These are phyloP conservation scores for Archilochus colubris DNA, from an alignment of 2,113 vertebrate genomes.

Conservation along the genomic window DNA sequence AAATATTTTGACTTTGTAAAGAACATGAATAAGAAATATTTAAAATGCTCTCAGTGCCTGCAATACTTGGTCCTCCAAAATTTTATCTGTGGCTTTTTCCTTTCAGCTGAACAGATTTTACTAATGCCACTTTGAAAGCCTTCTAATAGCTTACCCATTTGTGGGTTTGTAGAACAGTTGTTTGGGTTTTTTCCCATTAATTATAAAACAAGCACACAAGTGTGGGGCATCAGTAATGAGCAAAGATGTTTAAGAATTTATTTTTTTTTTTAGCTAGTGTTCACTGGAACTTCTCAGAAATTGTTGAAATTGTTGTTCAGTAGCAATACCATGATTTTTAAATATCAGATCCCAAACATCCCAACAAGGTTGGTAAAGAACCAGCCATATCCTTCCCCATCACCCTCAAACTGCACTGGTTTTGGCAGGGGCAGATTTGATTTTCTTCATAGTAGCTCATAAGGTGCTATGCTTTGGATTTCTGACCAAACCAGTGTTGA, in stretches of 20 bases:
- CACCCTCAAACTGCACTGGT: not conserved
- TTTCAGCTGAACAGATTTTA: not conserved
- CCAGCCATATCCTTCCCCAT: not conserved
- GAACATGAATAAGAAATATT: not conserved
- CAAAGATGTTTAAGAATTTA: not conserved
- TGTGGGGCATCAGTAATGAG: not conserved
- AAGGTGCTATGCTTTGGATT: not conserved
- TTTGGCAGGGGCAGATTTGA: not conserved
- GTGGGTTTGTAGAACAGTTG: not conserved
- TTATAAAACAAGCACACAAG: not conserved
- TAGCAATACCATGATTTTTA: not conserved
- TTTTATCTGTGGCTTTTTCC: rapidly evolving
- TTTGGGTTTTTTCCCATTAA: not conserved
- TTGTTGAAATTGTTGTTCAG: not conserved
- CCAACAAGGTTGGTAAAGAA: not conserved
- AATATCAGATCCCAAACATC: not conserved
- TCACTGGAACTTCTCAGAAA: not conserved
- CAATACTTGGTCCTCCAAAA: not conserved
- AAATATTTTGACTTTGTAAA: not conserved
- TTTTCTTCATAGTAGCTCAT: not conserved
- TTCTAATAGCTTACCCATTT: not conserved
- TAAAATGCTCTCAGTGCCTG: not conserved
- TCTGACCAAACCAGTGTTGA: not conserved
- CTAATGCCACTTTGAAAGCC: not conserved
- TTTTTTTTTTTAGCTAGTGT: not conserved